phyloP scores from a whole-genome alignment of 2,797 vertebrate genomes.

The Spinibarbus caldwelli region DNA sequence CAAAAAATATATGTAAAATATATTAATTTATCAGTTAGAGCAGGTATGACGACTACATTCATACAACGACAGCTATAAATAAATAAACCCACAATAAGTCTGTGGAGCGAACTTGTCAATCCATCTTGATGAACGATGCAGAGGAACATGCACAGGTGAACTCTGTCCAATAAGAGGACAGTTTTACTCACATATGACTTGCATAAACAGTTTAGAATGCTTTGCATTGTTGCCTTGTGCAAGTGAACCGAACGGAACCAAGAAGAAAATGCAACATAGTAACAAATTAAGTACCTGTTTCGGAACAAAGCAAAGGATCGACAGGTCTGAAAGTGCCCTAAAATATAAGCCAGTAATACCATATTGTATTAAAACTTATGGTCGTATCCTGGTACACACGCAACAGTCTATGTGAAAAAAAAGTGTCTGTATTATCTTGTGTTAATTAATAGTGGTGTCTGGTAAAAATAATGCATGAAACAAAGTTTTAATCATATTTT shows the following conservation, averaged over 20 bases:
- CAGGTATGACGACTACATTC: neutral
- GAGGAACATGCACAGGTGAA: too few relatives aligned
- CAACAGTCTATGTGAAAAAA: neutral
- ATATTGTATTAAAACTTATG: too few relatives aligned
- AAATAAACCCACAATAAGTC: too few relatives aligned
- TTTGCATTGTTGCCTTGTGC: too few relatives aligned
- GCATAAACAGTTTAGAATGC: too few relatives aligned
- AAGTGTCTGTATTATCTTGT: neutral
- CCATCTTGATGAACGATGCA: too few relatives aligned
- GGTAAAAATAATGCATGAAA: neutral
- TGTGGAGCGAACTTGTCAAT: too few relatives aligned
- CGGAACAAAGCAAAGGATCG: neutral
- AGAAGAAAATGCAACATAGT: neutral
- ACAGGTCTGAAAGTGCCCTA: too few relatives aligned
- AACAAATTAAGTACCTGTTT: too few relatives aligned
- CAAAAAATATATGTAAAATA: neutral
- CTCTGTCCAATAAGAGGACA: too few relatives aligned
- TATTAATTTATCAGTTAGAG: neutral
- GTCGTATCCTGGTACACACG: neutral
- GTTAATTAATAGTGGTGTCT: neutral
- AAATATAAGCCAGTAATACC: neutral
- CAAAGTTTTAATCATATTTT: neutral
- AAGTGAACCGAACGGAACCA: neutral
- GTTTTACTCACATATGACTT: too few relatives aligned
- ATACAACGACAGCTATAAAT: too few relatives aligned